Conservation (phyloP, 2,888 invertebrate genomes). For the Caenorhabditis angaria region DNA sequence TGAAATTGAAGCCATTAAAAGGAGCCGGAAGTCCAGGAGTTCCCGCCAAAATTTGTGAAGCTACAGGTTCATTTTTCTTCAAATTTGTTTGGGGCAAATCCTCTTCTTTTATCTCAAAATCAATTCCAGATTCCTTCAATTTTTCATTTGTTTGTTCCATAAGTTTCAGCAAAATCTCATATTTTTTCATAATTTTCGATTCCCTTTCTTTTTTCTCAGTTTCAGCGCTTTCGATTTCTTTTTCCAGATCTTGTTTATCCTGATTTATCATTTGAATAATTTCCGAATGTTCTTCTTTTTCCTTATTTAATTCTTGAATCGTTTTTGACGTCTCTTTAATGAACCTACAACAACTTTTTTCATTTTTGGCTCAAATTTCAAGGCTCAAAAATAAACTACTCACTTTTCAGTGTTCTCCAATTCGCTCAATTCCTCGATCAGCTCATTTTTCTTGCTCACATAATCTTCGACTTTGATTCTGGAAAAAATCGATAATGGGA, state of each 20-base stretch:
- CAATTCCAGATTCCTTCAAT: conserved; percentile 59
- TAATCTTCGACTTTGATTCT: conserved; percentile 43
- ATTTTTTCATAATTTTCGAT: conserved; percentile 47
- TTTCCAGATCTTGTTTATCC: conserved; percentile 64
- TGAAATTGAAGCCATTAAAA: conserved; percentile 28
- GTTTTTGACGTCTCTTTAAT: conserved; percentile 60
- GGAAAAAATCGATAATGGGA: too few species aligned
- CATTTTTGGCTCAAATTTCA: too few species aligned
- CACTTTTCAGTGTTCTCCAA: conserved; percentile 42
- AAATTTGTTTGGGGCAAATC: conserved; percentile 53
- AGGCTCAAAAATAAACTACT: conserved; percentile 5
- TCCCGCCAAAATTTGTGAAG: conserved; percentile 10
- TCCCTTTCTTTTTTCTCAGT: conserved; percentile 58
- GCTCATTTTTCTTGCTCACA: conserved; percentile 44
- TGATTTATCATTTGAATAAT: conserved; percentile 68
- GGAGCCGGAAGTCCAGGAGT: conserved; percentile 17
- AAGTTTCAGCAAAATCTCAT: conserved; percentile 44
- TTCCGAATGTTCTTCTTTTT: conserved; percentile 67
- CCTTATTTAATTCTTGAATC: conserved; percentile 64
- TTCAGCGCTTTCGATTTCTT: conserved; percentile 52
- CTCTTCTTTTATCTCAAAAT: conserved; percentile 47
- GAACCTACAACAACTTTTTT: conserved; percentile 39
- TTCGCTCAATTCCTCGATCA: conserved; percentile 57
- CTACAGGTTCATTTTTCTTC: conserved; percentile 23
- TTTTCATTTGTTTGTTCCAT: conserved; percentile 63